These are phyloP conservation scores for Pollenia labialis DNA, from an alignment of 2,888 invertebrate species.

Conservation along the genomic window DNA sequence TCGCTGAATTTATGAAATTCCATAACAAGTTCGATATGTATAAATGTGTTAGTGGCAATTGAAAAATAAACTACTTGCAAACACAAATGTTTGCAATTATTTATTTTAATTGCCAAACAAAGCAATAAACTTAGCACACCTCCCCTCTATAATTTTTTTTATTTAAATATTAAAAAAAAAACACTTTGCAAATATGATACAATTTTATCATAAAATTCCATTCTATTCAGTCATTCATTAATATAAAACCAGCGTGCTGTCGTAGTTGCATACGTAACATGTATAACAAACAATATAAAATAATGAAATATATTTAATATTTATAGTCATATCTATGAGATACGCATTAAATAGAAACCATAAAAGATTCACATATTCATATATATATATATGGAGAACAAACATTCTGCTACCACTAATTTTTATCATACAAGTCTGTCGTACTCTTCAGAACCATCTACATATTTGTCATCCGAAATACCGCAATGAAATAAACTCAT, in stretches of 20 bases:
- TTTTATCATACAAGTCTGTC: background rate
- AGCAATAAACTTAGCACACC: no score
- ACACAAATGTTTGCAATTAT: no score
- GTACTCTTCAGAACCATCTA: background rate
- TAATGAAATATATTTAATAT: slow-evolving; percentile 5
- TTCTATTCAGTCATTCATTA: slow-evolving; percentile 37
- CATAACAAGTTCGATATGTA: background rate
- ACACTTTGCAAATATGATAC: background rate
- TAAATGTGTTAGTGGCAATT: no score
- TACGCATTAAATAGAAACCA: slow-evolving; percentile 2
- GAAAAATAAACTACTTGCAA: no score
- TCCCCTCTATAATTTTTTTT: no score
- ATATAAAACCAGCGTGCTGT: background rate
- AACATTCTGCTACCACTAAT: background rate
- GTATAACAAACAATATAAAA: slow-evolving; percentile 6
- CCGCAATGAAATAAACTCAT: slow-evolving; percentile 10
- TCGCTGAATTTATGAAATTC: background rate
- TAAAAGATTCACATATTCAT: background rate
- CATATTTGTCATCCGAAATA: slow-evolving; percentile 12
- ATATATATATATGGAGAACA: background rate
- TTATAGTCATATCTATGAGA: slow-evolving; percentile 11
- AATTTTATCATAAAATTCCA: slow-evolving; percentile 34
- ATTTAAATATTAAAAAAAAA: no score
- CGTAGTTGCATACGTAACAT: slow-evolving; percentile 18
- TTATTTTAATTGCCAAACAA: no score